phyloP scores from a whole-genome alignment of 2,113 vertebrate species.

The Lichenostomus cassidix region DNA sequence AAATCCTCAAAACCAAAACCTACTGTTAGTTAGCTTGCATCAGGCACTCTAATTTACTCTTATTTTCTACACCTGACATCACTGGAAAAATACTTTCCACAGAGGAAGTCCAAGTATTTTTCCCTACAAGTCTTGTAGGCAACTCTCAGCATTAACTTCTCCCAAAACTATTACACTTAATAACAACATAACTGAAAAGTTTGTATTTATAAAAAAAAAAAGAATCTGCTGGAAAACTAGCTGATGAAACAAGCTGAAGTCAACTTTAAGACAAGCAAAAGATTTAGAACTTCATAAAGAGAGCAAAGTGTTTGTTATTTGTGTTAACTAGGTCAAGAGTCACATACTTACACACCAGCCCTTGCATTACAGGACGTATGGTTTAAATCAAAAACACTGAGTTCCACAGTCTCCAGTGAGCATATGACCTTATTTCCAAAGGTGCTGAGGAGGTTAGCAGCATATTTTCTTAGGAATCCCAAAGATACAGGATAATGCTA shows the following conservation, averaged over 20 bases:
- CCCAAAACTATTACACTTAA: not conserved
- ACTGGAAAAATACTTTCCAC: not conserved
- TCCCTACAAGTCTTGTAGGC: not conserved
- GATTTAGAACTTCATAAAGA: not conserved
- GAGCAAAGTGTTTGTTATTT: not conserved
- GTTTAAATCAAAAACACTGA: not conserved
- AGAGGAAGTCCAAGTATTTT: not conserved
- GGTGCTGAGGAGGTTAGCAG: not conserved
- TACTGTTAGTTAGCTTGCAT: not conserved
- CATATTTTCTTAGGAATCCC: not conserved
- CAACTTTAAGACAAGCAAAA: not conserved
- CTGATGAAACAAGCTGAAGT: not conserved
- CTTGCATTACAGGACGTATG: not conserved
- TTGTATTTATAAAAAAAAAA: not conserved
- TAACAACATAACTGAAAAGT: not conserved
- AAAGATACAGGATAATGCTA: not conserved
- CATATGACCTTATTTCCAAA: not conserved
- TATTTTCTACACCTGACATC: conserved; percentile 2
- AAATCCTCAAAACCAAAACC: not conserved
- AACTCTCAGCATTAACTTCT: not conserved
- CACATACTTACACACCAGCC: not conserved
- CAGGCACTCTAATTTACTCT: not conserved
- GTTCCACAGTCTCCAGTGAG: not conserved
- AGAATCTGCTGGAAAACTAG: not conserved
- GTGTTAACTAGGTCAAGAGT: not conserved